A percentile compares a stretch with the other conserved stretches of the same genome.
Evolutionary conservation across 2,888 invertebrate genomes (phyloP).

Genomic region (Pseudoips prasinana): DNA sequence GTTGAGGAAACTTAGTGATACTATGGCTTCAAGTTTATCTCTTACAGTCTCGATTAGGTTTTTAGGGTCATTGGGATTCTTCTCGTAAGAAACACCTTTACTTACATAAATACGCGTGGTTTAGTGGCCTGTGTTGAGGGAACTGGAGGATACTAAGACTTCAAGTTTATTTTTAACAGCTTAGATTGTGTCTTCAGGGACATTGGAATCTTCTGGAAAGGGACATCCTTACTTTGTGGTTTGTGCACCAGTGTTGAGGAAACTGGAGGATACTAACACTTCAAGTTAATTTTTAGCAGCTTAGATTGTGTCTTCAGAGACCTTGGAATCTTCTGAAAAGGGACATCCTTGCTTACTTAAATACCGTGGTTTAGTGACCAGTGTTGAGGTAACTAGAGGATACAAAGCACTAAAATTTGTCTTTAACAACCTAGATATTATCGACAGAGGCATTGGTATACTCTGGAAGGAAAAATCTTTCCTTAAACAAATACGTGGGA

Average conservation of each 20-base stretch:
- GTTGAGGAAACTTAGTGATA: too few relatives aligned
- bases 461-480: conserved; percentile 28
- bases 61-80: too few relatives aligned
- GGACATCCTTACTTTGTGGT: conserved; percentile 23
- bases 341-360: too few relatives aligned
- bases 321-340: too few relatives aligned
- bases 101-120: conserved; percentile 23
- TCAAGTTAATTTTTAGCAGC: neutral
- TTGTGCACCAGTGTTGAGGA: conserved; percentile 10
- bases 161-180: neutral
- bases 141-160: neutral
- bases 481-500: conserved; percentile 23
- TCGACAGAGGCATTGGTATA: too few relatives aligned
- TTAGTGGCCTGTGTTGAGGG: conserved; percentile 11
- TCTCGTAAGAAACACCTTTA: conserved; percentile 28
- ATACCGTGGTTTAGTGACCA: too few relatives aligned
- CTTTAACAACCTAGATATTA: too few relatives aligned
- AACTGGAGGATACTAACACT: neutral
- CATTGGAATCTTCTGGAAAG: too few relatives aligned
- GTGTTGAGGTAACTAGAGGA: too few relatives aligned
- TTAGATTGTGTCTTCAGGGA: neutral
- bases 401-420: too few relatives aligned
- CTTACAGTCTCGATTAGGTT: too few relatives aligned
- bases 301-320: neutral
- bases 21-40: too few relatives aligned